Conservation (phyloP, 2,797 vertebrate species). For the Uromys caudimaculatus region DNA sequence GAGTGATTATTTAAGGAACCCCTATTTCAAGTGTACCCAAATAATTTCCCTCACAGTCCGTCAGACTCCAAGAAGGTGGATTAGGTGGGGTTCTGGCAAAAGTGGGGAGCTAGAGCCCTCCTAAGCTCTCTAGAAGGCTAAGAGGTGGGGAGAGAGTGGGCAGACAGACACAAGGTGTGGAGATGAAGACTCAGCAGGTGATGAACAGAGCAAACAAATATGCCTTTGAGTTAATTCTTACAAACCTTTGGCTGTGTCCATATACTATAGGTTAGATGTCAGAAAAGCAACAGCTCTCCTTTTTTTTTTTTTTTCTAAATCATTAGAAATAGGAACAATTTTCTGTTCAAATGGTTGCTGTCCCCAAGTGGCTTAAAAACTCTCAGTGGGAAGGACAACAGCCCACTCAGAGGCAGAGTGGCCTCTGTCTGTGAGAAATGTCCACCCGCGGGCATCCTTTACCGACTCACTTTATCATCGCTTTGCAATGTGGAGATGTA, state of each 20-base stretch:
- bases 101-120: neutral
- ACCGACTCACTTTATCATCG: constrained; percentile 80
- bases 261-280: constrained; percentile 84
- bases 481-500: constrained; percentile 83
- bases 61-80: neutral
- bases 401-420: constrained; percentile 85
- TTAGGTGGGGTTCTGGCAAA: neutral
- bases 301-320: constrained; percentile 76
- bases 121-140: neutral
- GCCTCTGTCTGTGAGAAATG: constrained; percentile 83
- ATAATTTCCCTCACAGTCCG: neutral
- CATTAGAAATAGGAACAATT: constrained; percentile 82
- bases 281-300: constrained; percentile 82
- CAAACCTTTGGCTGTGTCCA: constrained; percentile 32
- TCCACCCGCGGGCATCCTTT: constrained; percentile 81
- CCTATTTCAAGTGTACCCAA: neutral
- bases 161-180: neutral
- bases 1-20: neutral
- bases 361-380: constrained; percentile 86
- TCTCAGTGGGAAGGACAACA: constrained; percentile 87
- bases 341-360: constrained; percentile 87
- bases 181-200: neutral
- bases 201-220: neutral
- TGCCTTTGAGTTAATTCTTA: constrained; percentile 64
- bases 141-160: neutral